Evolutionary conservation across 2,797 vertebrate species (phyloP), one percentile per base, ranked within the genome.

Genomic region (Tolypeutes matacus): DNA sequence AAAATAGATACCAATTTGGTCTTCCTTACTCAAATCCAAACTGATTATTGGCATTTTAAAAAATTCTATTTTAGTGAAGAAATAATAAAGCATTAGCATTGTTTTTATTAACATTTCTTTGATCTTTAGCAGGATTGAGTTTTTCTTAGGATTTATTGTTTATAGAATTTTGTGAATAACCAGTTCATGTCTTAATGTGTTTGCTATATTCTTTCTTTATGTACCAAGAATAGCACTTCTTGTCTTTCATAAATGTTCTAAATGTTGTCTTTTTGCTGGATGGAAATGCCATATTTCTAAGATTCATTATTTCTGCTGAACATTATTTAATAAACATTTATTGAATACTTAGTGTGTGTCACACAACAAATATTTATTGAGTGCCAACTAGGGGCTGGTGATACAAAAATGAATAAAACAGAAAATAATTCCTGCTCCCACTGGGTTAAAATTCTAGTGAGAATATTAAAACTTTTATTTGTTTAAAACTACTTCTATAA

Each of bases 341-440:
- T 20, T 70, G 62, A 92, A 46, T 60, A 60, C 20, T 31, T 86
- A 67, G 42, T 36, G 34, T 86, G 4, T 60, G 76, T 31, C 29
- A 85, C 12, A 67, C 11, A 56, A 51, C 29, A 85, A 72, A n/a
- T 78, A 72, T 64, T 69, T 75, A 70, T 34, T 53, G n/a, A 65
- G 15, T 58, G 11, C 29, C 4, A 53, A 27, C 14, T 17, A 34
- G 64, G 20, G 80, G 1, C 65, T 67, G 2, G 25, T 83, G 25
- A 77, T 72, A 73, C 31, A 90, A 36, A 87, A 18, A 34, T 36
- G 29, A 92, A 82, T 94, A 76, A 77, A 84, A 23, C 4, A 92
- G 34, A 85, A 91, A 83, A 42, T 73, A 56, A 34, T 56, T 78
- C 10, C 42, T 93, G 9, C 2, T 84, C 5, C 56, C 67, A 60